Base-by-base conservation (phyloP, 2,797 vertebrate species). In the Anabacerthia variegaticeps region DNA sequence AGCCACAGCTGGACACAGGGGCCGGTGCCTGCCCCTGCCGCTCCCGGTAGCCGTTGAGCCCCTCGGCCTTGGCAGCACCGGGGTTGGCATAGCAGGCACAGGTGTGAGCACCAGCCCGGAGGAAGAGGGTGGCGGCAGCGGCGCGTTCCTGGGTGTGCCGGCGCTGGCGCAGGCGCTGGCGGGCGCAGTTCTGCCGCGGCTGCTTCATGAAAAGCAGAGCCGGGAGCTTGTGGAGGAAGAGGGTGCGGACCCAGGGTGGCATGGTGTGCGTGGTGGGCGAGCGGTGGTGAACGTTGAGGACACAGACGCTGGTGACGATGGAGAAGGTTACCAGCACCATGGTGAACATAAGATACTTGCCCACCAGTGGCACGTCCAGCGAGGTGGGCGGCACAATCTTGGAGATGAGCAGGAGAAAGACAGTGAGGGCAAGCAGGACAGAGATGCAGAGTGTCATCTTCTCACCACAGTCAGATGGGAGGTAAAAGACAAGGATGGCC, bases 241-340 rank as follows among this genome's bases (percentile, higher is more conserved):
- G 98, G 79, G 98, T 97, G 89, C 99, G 99, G 39, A 99, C 99
- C 99, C 99, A 99, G 3, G 99, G 98, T 0, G 99, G 99, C 99
- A 99, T 99, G 95, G 99, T 99, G 98, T 99, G 99, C 5, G 99
- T 99, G 97, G 99, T 99, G 78, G 99, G 99, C 0, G 99, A 99
- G 88, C 99, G 99, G 96, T 99, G 99, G 96, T 99, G 99, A 49
- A 99, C 99, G 2, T 99, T 99, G 87, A 99, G 98, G 89, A 99
- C 99, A 1, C 99, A 99, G 91, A 99, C 99, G 0, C 99, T 99
- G 89, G 99, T 99, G 94, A 99, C 99, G 1, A 99, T 99, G 79
- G 99, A 99, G 98, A 99, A 99, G 76, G 99, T 99, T 86, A 99
- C 99, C 56, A 99, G 98, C 37, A 99, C 99, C 99, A 99, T 99